Evolutionary conservation across 1,140 invertebrate genomes (phyloP).

Genomic region (Euschistus heros): DNA sequence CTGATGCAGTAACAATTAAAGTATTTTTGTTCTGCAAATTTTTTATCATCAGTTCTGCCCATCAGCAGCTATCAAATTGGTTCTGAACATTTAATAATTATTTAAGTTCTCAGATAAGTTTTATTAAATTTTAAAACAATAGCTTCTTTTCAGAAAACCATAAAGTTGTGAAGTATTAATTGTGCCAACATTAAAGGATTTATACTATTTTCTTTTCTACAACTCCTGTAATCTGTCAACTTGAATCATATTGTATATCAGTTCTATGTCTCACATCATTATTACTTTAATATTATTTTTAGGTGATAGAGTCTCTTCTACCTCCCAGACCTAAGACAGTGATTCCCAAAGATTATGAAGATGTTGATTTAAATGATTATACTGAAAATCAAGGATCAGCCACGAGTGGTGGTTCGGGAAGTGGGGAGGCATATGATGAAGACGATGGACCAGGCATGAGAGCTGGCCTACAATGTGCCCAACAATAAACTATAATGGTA

Average conservation of each 20-base stretch:
- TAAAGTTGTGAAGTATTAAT: too few species aligned
- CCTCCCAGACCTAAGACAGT: not conserved
- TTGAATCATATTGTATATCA: not conserved
- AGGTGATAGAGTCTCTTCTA: not conserved
- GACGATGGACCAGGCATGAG: slow-evolving; percentile 7
- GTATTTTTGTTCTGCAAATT: too few species aligned
- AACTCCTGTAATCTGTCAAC: not conserved
- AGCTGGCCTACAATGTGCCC: slow-evolving; percentile 6
- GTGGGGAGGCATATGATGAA: slow-evolving; percentile 10
- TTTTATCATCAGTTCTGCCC: too few species aligned
- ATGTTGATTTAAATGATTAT: not conserved
- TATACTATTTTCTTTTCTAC: too few species aligned
- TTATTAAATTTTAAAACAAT: too few species aligned
- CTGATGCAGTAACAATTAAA: too few species aligned
- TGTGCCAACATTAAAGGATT: too few species aligned
- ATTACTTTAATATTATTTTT: not conserved
- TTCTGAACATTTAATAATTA: too few species aligned
- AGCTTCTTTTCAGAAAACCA: too few species aligned
- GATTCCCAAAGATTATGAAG: not conserved
- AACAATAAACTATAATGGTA: not conserved
- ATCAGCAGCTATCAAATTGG: too few species aligned
- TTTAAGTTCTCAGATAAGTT: too few species aligned
- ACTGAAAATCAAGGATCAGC: not conserved
- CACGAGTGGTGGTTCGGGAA: not conserved
- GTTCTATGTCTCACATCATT: not conserved